Evolutionary conservation across 2,888 invertebrate species (phyloP), one percentile per base, ranked within the genome.

Genomic region (Sesia bembeciformis): DNA sequence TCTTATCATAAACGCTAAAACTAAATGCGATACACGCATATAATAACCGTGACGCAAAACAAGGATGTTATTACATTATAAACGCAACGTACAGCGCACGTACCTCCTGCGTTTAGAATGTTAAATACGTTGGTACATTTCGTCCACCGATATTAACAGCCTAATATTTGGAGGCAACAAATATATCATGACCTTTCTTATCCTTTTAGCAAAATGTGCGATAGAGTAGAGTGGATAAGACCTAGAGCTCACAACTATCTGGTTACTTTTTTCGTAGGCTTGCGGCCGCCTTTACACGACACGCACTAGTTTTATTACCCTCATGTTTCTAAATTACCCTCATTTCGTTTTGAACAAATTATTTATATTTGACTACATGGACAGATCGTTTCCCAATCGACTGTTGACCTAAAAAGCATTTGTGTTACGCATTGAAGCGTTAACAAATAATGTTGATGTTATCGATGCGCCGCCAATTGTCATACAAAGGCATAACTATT

Each of bases 221-320:
- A 57, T 60, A 57, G 62, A 59, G 63, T 56, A 59, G 62, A 59
- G 57, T 58, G 57, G 68, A 64, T 66, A 71, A 71, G 63, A 65
- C 63, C 65, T 61, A 69, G 65, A 71, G 86, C 56, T 75, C 84
- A 67, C 51, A 54, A 50, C 66, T 66, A 54, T 64, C 62, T 84
- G 81, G 84, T 62, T 65, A 61, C 59, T 56, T 62, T 60, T 67
- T 70, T 65, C 71, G 68, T 74, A 81, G 72, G 76, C 77, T 74
- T 76, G 77, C 81, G 83, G 82, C 84, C 84, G 82, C 78, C 72
- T 86, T 84, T 76, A 81, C 79, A 80, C 75, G 80, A 81, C 85
- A 85, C 86, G 85, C 84, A 87, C 87, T 86, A 86, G 82, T 86
- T 88, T 87, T 87, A 89, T 88, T 87, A 85, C 89, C 89, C 88